Conservation (phyloP, 2,113 vertebrate genomes). For the Labeo rohita region DNA sequence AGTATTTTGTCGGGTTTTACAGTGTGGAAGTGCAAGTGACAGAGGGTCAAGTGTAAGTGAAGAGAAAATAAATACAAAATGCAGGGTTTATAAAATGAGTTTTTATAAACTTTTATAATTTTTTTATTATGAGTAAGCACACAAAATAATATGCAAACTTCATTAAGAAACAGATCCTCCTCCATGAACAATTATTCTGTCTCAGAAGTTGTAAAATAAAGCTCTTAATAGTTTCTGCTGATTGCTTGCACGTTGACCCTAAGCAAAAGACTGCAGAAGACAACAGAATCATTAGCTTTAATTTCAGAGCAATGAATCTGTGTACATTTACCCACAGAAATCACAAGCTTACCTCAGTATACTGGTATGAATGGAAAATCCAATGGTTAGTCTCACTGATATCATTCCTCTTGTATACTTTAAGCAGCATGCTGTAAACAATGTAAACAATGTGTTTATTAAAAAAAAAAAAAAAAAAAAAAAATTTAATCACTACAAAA, state of each 20-base stretch:
- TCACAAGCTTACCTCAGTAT: slow-evolving; percentile 61
- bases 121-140: neutral
- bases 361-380: slow-evolving; percentile 65
- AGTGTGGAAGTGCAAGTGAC: no score
- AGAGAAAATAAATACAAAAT: neutral
- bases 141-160: slow-evolving; percentile 19
- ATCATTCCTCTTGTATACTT: slow-evolving; percentile 50
- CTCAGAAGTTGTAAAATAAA: neutral
- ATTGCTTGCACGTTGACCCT: slow-evolving; percentile 46
- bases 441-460: no score
- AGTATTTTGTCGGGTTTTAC: no score
- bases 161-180: neutral
- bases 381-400: neutral
- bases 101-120: no score
- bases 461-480: no score
- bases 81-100: neutral
- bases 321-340: neutral
- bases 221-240: neutral
- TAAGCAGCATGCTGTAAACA: slow-evolving; percentile 63
- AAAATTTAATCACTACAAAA: neutral
- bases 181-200: neutral
- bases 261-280: neutral
- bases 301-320: neutral
- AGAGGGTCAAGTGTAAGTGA: no score
- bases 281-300: neutral